Evolutionary conservation across 37 sponge, comb jelly and placozoan genomes (phyloP).

Genomic region (Petrosia ficiformis): DNA sequence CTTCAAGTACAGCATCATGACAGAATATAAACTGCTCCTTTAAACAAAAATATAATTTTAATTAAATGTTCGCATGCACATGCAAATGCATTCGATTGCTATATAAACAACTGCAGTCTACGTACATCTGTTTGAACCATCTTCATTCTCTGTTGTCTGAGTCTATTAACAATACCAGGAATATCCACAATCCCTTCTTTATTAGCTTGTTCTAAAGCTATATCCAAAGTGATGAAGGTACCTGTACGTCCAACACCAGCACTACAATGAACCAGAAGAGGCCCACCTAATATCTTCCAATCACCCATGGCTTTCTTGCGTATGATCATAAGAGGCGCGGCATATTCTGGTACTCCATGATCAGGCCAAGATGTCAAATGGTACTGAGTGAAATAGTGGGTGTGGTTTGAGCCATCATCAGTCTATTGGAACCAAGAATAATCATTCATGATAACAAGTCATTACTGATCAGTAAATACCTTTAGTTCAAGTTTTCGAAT

Average conservation of each 20-base stretch:
- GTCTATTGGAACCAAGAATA: not conserved
- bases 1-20: slow-evolving; percentile 14
- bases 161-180: slow-evolving; percentile 10
- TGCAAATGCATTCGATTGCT: too few species aligned
- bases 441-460: too few species aligned
- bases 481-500: slow-evolving; percentile 38
- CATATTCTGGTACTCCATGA: slow-evolving; percentile 71
- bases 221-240: slow-evolving; percentile 23
- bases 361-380: slow-evolving; percentile 79
- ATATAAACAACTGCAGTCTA: not conserved
- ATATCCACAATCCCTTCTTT: slow-evolving; percentile 14
- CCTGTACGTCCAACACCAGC: slow-evolving; percentile 41
- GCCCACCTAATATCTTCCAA: slow-evolving; percentile 6
- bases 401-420: not conserved
- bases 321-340: slow-evolving; percentile 49
- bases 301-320: slow-evolving; percentile 23
- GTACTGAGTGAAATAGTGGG: slow-evolving; percentile 38
- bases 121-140: slow-evolving; percentile 7
- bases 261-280: slow-evolving; percentile 60
- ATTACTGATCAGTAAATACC: too few species aligned
- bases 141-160: slow-evolving; percentile 15
- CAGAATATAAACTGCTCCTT: slow-evolving; percentile 6
- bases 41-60: not conserved
- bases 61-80: not conserved
- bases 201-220: slow-evolving; percentile 13